Percentiles rank a stretch among this genome's conserved stretches.
phyloP scores from a whole-genome alignment of 2,797 vertebrate species.

The Enteromius radiatus region DNA sequence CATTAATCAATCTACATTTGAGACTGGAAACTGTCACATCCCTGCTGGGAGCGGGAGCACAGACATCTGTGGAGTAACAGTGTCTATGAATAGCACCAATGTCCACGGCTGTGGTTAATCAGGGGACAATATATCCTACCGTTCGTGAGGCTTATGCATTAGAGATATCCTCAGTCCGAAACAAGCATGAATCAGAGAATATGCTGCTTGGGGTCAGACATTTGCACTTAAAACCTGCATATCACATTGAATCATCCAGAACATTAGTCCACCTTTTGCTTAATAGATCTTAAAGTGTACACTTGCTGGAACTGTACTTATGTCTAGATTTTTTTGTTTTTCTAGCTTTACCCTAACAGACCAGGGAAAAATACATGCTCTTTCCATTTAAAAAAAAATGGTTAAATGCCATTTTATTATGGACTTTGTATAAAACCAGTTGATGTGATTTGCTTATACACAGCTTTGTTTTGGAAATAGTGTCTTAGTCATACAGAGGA shows the following conservation, averaged over 20 bases:
- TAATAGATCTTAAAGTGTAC: neutral
- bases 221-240: conserved; percentile 7
- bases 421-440: neutral
- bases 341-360: too few relatives aligned
- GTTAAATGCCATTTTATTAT: neutral
- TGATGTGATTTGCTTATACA: neutral
- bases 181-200: neutral
- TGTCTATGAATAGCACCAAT: conserved; percentile 23
- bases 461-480: neutral
- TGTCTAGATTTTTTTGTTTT: neutral
- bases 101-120: conserved; percentile 30
- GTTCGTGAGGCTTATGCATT: neutral
- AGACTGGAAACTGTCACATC: conserved; percentile 34
- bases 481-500: conserved; percentile 10
- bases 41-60: conserved; percentile 24
- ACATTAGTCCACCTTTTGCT: neutral
- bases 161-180: neutral
- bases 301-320: neutral
- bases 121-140: conserved; percentile 20
- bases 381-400: neutral
- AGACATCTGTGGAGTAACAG: conserved; percentile 31
- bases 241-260: conserved; percentile 17
- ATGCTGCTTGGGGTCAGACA: neutral
- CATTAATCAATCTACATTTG: conserved; percentile 45
- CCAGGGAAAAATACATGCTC: neutral